Conservation (phyloP, 2,888 invertebrate species). For the Abscondita cerata region DNA sequence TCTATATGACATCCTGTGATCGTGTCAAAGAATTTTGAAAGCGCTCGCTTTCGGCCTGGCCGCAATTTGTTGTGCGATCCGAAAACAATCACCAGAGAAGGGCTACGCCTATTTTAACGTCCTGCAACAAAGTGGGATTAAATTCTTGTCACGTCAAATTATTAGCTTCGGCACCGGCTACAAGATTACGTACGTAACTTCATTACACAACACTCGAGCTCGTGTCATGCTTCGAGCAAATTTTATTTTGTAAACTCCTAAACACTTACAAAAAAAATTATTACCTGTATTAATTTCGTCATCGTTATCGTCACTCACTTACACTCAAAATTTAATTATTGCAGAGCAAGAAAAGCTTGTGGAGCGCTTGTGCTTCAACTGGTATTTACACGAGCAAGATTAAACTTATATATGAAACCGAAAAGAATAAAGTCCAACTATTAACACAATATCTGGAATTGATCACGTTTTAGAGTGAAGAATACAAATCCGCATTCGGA, state of each 20-base stretch:
- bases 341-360: neutral
- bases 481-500: neutral
- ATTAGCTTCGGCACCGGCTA: too few relatives aligned
- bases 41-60: constrained; percentile 18
- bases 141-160: neutral
- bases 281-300: constrained; percentile 1
- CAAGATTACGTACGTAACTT: too few relatives aligned
- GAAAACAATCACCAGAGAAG: neutral
- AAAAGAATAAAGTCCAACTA: constrained; percentile 34
- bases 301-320: too few relatives aligned
- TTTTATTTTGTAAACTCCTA: too few relatives aligned
- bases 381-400: constrained; percentile 11
- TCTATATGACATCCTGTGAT: constrained; percentile 27
- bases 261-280: neutral
- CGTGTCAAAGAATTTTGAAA: constrained; percentile 14
- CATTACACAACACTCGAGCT: neutral
- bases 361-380: constrained; percentile 13
- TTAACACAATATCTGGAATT: constrained; percentile 26
- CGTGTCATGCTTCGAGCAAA: too few relatives aligned
- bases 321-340: too few relatives aligned
- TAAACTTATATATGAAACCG: constrained; percentile 30
- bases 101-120: neutral
- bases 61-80: constrained; percentile 10
- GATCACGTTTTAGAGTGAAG: constrained; percentile 26
- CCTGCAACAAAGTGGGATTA: constrained; percentile 1